These are phyloP conservation scores for Cygnus atratus DNA, from an alignment of 2,113 vertebrate genomes.

Conservation along the genomic window DNA sequence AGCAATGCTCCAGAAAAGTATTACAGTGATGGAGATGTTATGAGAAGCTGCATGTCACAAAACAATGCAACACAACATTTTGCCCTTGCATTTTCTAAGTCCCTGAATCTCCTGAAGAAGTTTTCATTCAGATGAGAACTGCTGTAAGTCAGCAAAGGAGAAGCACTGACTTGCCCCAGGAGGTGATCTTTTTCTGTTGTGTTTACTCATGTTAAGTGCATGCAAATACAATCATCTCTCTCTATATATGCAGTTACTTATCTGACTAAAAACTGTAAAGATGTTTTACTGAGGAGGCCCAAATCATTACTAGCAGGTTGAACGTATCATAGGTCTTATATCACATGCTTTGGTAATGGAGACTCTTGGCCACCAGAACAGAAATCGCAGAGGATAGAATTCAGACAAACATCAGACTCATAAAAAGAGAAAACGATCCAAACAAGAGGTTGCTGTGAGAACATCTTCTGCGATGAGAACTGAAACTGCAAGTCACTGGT, in stretches of 20 bases:
- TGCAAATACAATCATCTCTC: not conserved
- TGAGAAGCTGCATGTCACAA: not conserved
- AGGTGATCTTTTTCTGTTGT: not conserved
- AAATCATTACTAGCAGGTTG: not conserved
- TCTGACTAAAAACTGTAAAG: not conserved
- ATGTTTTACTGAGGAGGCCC: not conserved
- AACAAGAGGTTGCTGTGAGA: constrained; percentile 55
- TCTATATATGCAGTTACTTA: not conserved
- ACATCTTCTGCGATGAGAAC: constrained; percentile 57
- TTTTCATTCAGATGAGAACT: not conserved
- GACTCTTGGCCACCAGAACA: not conserved
- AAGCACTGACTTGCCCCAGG: not conserved
- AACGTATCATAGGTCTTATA: not conserved
- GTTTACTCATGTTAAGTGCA: not conserved
- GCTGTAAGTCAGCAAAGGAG: not conserved
- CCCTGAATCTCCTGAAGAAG: not conserved
- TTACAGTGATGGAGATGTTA: not conserved
- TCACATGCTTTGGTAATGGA: not conserved
- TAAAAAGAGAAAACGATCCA: constrained; percentile 54
- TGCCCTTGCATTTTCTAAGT: not conserved
- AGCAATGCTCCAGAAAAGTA: not conserved
- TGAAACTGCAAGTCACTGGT: constrained; percentile 68
- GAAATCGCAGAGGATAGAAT: not conserved
- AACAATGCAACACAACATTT: not conserved
- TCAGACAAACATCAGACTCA: not conserved